A percentile compares a stretch with the other conserved stretches of the same genome.
Conservation (phyloP, 2,797 vertebrate genomes). For the Lerista edwardsae region DNA sequence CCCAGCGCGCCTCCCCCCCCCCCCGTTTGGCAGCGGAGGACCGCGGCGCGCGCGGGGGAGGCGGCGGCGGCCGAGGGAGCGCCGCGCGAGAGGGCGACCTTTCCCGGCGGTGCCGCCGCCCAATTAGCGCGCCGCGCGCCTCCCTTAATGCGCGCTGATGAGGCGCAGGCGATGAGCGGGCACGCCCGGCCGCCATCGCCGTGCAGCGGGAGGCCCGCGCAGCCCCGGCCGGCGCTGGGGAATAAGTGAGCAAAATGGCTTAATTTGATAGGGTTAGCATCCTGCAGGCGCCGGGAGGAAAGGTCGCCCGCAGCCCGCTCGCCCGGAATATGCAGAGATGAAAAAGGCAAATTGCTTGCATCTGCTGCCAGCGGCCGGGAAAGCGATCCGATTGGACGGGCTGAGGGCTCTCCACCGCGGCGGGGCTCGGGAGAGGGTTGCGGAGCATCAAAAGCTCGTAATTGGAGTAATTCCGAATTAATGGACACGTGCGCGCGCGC, state of each 20-base stretch:
- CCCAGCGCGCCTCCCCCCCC: conserved; percentile 79
- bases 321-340: conserved; percentile 99
- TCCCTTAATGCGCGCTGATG: conserved; percentile 99
- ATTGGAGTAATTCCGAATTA: conserved; percentile 99
- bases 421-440: conserved; percentile 86
- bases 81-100: conserved; percentile 96
- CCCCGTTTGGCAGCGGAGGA: conserved; percentile 90
- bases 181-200: conserved; percentile 96
- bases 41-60: conserved; percentile 74
- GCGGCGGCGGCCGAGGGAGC: conserved; percentile 85
- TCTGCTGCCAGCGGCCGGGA: conserved; percentile 95
- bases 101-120: conserved; percentile 98
- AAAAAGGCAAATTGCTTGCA: conserved; percentile 99
- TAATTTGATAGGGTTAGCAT: conserved; percentile 99
- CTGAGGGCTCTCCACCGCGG: conserved; percentile 92
- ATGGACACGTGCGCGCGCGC: conserved; percentile 84
- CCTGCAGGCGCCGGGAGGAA: conserved; percentile 97
- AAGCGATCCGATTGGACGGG: conserved; percentile 95
- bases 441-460: conserved; percentile 94
- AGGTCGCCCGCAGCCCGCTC: conserved; percentile 96
- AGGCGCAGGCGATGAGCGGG: conserved; percentile 94
- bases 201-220: conserved; percentile 98
- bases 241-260: conserved; percentile 99
- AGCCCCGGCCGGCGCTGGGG: conserved; percentile 94
- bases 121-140: conserved; percentile 99